Conservation (phyloP, 1,140 invertebrate genomes). For the Caenorhabditis tropicalis region DNA sequence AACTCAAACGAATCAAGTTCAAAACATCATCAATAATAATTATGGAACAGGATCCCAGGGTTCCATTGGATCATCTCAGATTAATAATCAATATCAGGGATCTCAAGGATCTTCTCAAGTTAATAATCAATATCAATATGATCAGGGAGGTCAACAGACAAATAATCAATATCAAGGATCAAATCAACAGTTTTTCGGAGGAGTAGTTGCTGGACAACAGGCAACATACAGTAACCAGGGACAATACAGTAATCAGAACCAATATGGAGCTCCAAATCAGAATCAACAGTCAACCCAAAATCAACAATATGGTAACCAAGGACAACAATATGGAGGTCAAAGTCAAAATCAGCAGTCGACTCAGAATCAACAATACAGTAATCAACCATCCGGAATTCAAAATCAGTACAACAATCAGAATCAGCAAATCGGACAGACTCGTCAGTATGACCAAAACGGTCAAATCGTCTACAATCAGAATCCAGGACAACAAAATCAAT, state of each 20-base stretch:
- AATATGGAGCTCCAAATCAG: not conserved
- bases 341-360: no score
- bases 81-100: conserved; percentile 28
- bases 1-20: conserved; percentile 17
- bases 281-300: not conserved
- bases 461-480: not conserved
- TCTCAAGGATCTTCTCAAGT: not conserved
- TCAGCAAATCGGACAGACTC: not conserved
- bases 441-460: not conserved
- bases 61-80: no score
- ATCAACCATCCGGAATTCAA: not conserved
- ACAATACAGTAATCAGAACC: not conserved
- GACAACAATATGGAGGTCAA: no score
- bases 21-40: conserved; percentile 24
- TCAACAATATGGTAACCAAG: not conserved
- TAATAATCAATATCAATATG: conserved; percentile 24
- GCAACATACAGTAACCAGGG: not conserved
- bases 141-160: not conserved
- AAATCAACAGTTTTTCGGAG: not conserved
- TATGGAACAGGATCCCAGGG: not conserved
- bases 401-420: not conserved
- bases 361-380: not conserved
- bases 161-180: not conserved
- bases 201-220: not conserved
- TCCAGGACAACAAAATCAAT: not conserved